phyloP scores from a whole-genome alignment of 2,797 vertebrate genomes.

The Dipus sagitta region DNA sequence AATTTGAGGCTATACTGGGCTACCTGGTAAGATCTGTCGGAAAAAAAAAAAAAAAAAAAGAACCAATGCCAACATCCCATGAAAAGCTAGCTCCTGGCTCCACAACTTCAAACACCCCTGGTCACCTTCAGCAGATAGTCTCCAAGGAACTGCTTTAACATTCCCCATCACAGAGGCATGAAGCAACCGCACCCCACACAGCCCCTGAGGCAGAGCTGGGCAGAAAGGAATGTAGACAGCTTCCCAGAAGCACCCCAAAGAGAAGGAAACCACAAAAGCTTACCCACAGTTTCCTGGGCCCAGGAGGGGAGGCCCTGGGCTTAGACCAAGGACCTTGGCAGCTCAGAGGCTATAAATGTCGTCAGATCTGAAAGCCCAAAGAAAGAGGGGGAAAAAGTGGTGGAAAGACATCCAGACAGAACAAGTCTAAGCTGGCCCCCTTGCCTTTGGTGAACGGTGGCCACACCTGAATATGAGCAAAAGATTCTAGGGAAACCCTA shows the following conservation, averaged over 20 bases:
- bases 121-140: neutral
- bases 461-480: neutral
- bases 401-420: neutral
- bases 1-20: neutral
- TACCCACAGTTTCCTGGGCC: conserved; percentile 68
- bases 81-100: neutral
- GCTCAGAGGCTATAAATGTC: neutral
- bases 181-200: conserved; percentile 52
- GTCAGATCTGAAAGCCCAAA: neutral
- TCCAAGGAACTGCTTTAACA: conserved; percentile 10
- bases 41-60: neutral
- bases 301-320: neutral
- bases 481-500: conserved; percentile 2
- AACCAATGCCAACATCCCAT: neutral
- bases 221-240: conserved; percentile 78
- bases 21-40: neutral
- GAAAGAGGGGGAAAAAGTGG: neutral
- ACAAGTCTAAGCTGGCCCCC: conserved; percentile 37
- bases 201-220: conserved; percentile 60
- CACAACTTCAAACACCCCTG: neutral
- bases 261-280: conserved; percentile 62
- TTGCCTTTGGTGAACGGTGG: neutral
- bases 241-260: conserved; percentile 66
- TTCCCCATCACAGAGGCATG: conserved; percentile 27
- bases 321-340: conserved; percentile 16